These are phyloP conservation scores for Sphyrna mokarran DNA, from an alignment of 2,113 vertebrate genomes.

Conservation along the genomic window DNA sequence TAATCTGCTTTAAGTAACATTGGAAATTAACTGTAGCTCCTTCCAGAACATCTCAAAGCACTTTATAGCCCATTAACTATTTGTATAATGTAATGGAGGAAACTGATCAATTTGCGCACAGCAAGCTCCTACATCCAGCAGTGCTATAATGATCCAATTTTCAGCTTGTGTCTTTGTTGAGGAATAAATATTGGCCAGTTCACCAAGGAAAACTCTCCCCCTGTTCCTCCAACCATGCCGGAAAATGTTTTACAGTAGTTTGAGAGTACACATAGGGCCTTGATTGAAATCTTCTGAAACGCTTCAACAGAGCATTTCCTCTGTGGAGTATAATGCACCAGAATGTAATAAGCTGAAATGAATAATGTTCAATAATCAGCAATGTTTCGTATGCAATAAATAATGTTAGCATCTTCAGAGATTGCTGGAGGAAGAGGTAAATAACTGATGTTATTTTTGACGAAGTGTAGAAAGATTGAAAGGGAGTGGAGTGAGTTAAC, in stretches of 20 bases:
- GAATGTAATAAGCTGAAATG: not conserved
- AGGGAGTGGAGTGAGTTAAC: too few relatives aligned
- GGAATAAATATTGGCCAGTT: not conserved
- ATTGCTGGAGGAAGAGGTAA: too few relatives aligned
- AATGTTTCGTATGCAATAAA: not conserved
- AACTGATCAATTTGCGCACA: not conserved
- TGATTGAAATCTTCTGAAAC: not conserved
- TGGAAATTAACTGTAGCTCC: not conserved
- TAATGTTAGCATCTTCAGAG: not conserved
- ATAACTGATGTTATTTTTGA: too few relatives aligned
- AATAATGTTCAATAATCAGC: not conserved
- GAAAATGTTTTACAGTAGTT: not conserved
- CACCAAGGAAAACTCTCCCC: not conserved
- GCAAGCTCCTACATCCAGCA: not conserved
- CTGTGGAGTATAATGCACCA: not conserved
- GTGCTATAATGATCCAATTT: not conserved
- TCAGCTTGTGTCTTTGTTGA: not conserved
- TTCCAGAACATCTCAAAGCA: not conserved
- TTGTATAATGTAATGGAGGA: not conserved
- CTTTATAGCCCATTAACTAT: not conserved
- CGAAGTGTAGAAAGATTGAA: too few relatives aligned
- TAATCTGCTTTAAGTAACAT: not conserved
- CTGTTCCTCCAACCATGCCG: not conserved
- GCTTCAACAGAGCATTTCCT: not conserved
- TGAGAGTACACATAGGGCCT: not conserved